These are phyloP conservation scores for Gonocerus acuteangulatus DNA, from an alignment of 2,888 invertebrate genomes.

Conservation along the genomic window DNA sequence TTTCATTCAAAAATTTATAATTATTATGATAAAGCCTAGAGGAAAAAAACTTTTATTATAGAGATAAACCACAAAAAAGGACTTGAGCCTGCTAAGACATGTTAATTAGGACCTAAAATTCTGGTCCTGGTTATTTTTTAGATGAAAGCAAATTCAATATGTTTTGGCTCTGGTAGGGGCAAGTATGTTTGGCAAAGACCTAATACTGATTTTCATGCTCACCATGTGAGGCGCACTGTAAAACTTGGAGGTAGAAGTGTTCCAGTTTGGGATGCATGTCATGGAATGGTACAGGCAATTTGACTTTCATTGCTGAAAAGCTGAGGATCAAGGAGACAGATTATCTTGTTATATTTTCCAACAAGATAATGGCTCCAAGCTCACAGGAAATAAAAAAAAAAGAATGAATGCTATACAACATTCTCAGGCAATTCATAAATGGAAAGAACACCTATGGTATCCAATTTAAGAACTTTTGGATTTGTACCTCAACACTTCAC, in stretches of 20 bases:
- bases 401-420: too few species aligned
- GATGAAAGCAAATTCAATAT: too few species aligned
- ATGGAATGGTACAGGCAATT: background rate
- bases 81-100: background rate
- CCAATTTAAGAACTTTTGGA: too few species aligned
- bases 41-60: background rate
- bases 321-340: too few species aligned
- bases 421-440: too few species aligned
- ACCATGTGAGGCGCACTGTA: slow-evolving; percentile 1
- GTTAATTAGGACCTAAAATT: background rate
- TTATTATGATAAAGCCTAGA: background rate
- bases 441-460: too few species aligned
- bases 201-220: background rate
- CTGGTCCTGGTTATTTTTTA: background rate
- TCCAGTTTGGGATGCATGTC: background rate
- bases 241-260: slow-evolving; percentile 1
- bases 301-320: too few species aligned
- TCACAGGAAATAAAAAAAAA: too few species aligned
- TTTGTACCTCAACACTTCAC: too few species aligned
- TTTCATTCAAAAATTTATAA: background rate
- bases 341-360: too few species aligned
- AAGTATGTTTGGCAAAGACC: background rate
- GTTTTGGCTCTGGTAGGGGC: too few species aligned
- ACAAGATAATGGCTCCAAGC: too few species aligned
- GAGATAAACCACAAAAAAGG: background rate